Conservation (phyloP, 2,113 vertebrate genomes). For the Pristiophorus japonicus region DNA sequence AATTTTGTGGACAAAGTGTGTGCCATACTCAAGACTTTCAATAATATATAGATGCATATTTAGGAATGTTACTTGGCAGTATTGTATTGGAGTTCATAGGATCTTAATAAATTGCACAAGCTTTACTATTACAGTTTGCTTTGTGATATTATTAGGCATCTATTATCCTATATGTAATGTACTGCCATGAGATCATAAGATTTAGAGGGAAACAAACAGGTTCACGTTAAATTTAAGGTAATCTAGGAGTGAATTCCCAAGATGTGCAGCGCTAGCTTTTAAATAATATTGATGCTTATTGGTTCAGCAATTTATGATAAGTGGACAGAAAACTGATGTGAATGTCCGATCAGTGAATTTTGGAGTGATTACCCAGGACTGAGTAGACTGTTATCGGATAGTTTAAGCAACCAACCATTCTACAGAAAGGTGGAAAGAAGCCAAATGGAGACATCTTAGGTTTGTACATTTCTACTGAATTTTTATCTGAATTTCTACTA, state of each 20-base stretch:
- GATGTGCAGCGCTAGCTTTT: neutral
- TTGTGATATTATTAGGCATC: neutral
- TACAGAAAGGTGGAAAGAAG: neutral
- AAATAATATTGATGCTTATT: neutral
- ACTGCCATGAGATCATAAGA: neutral
- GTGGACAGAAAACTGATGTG: neutral
- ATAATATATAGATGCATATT: neutral
- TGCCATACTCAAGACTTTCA: neutral
- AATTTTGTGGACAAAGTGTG: neutral
- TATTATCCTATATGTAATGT: neutral
- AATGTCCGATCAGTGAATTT: neutral
- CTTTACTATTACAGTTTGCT: neutral
- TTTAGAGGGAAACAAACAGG: neutral
- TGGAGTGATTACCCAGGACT: neutral
- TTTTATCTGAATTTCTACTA: neutral
- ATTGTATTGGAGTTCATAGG: neutral
- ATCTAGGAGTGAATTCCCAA: neutral
- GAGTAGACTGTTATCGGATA: neutral
- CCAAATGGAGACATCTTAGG: neutral
- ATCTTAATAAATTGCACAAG: conserved; percentile 7
- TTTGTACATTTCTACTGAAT: neutral
- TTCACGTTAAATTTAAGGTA: neutral
- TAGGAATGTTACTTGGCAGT: neutral
- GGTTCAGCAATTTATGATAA: neutral
- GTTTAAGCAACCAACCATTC: neutral